phyloP scores from a whole-genome alignment of 2,797 vertebrate species.

The Cryptoblepharus egeriae region DNA sequence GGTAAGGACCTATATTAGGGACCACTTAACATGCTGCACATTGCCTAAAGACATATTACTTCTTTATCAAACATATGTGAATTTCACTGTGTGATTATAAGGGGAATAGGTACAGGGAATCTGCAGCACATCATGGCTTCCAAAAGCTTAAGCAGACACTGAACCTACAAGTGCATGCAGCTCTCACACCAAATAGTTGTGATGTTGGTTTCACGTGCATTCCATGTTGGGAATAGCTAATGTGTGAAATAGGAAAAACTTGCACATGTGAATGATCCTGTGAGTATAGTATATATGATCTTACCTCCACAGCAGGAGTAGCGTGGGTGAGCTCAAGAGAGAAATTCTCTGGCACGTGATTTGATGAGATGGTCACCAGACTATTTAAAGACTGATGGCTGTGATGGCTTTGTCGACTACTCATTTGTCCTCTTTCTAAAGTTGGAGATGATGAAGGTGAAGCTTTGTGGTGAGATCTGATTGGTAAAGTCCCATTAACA shows the following conservation, averaged over 20 bases:
- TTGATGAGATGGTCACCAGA: constrained; percentile 96
- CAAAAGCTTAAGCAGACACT: not conserved
- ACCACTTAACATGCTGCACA: not conserved
- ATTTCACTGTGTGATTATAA: not conserved
- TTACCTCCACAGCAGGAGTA: constrained; percentile 97
- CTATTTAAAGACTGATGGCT: constrained; percentile 98
- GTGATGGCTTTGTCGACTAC: constrained; percentile 92
- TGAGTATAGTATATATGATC: constrained; percentile 44
- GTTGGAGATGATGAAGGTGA: constrained; percentile 90
- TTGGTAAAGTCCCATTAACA: constrained; percentile 91
- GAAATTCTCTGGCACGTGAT: constrained; percentile 93
- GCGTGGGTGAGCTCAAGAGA: constrained; percentile 92
- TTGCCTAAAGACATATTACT: not conserved
- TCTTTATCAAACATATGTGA: not conserved
- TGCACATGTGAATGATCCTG: not conserved
- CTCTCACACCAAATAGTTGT: not conserved
- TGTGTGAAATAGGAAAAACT: not conserved
- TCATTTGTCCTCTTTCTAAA: constrained; percentile 89
- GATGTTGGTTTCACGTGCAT: not conserved
- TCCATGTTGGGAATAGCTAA: not conserved
- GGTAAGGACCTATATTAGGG: not conserved
- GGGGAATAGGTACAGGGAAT: not conserved
- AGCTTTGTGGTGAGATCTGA: constrained; percentile 89
- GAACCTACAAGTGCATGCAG: not conserved
- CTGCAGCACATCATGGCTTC: not conserved